These are phyloP conservation scores for Rhabdomys dilectus DNA, from an alignment of 2,113 vertebrate species.

Conservation along the genomic window DNA sequence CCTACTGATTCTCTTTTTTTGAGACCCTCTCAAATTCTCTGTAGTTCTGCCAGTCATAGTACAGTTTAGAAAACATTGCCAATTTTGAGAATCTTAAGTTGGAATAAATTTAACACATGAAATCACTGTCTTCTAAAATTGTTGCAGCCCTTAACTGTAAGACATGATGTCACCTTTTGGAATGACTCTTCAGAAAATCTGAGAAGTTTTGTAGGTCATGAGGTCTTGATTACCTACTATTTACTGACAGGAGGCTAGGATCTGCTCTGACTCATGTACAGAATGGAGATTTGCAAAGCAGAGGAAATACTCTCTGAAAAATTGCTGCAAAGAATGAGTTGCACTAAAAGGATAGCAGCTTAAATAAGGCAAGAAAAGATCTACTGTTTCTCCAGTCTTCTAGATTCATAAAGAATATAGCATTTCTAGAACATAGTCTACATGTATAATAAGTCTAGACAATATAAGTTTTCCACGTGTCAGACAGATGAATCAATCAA, in stretches of 20 bases:
- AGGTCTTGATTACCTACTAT: no score
- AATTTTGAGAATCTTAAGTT: neutral
- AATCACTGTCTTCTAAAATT: neutral
- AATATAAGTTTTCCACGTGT: neutral
- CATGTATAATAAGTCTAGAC: neutral
- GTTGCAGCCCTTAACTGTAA: fast-evolving
- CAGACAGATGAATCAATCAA: neutral
- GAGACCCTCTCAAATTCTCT: neutral
- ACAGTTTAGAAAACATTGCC: neutral
- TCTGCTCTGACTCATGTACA: fast-evolving
- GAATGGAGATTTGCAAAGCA: neutral
- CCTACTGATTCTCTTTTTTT: neutral
- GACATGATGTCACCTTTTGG: neutral
- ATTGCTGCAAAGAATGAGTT: neutral
- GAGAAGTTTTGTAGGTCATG: neutral
- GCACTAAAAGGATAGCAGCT: no score
- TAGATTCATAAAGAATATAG: neutral
- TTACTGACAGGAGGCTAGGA: neutral
- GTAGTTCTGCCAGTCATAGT: neutral
- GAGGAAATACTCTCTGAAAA: neutral
- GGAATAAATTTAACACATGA: neutral
- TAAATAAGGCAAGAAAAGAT: neutral
- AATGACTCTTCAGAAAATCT: neutral
- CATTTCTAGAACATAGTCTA: neutral
- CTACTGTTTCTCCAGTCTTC: neutral